Evolutionary conservation across 1,140 invertebrate species (phyloP).

Genomic region (Ceratina calcarata): DNA sequence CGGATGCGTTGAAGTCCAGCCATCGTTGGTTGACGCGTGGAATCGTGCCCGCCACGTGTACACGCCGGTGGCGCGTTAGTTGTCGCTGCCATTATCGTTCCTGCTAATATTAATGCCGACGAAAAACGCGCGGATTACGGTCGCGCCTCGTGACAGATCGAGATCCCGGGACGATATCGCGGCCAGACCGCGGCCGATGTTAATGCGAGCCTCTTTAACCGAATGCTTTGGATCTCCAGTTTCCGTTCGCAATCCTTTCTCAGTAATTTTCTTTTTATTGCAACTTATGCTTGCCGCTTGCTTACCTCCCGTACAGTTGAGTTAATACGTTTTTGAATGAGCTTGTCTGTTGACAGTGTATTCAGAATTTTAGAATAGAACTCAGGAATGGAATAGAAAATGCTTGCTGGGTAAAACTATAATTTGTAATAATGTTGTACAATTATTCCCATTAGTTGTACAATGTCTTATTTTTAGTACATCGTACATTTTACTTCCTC

Average conservation of each 20-base stretch:
- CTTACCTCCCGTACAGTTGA: no score
- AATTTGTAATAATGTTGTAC: no score
- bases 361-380: no score
- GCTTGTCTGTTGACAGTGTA: no score
- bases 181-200: not conserved
- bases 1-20: conserved; percentile 21
- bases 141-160: conserved; percentile 12
- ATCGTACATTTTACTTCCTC: no score
- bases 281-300: no score
- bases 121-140: conserved; percentile 15
- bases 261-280: no score
- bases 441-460: no score
- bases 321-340: no score
- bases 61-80: not conserved
- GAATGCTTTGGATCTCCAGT: not conserved
- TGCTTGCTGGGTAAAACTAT: no score
- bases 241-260: not conserved
- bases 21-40: conserved; percentile 23
- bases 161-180: not conserved
- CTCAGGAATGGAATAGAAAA: no score
- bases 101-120: conserved; percentile 8
- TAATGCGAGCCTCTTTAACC: not conserved
- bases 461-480: no score
- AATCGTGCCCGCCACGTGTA: conserved; percentile 31
- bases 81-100: conserved; percentile 32